Percentiles rank a stretch among this genome's conserved stretches.
These are phyloP conservation scores for Eupleurogrammus muticus DNA, from an alignment of 2,797 vertebrate species.

Conservation along the genomic window DNA sequence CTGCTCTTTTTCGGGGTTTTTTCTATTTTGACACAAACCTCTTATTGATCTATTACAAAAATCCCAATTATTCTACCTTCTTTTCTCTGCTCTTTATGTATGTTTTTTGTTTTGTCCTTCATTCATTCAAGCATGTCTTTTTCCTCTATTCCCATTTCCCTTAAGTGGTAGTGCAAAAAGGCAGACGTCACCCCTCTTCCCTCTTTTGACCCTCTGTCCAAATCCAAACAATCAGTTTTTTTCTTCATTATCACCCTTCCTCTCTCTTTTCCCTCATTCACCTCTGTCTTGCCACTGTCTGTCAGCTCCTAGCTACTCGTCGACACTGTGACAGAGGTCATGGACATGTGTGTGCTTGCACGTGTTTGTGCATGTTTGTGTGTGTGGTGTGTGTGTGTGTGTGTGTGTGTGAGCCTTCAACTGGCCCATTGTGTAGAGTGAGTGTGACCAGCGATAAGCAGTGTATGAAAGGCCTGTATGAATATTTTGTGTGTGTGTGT, in stretches of 20 bases:
- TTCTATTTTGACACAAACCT: slow-evolving; percentile 29
- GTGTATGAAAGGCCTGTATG: slow-evolving; percentile 53
- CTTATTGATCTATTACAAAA: slow-evolving; percentile 31
- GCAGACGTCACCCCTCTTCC: slow-evolving; percentile 4
- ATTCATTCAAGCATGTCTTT: slow-evolving; percentile 71
- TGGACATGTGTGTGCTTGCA: not conserved
- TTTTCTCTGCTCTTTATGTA: slow-evolving; percentile 19
- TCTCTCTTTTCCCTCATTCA: slow-evolving; percentile 57
- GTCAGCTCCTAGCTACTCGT: slow-evolving; percentile 21
- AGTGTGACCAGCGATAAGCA: slow-evolving; percentile 61
- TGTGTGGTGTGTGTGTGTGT: slow-evolving; percentile 5
- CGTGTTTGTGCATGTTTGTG: not conserved
- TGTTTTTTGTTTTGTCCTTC: slow-evolving; percentile 27
- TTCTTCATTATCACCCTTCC: slow-evolving; percentile 38
- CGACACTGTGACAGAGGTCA: slow-evolving; percentile 41
- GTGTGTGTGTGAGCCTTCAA: slow-evolving; percentile 17
- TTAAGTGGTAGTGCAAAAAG: slow-evolving; percentile 29
- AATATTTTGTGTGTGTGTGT: slow-evolving; percentile 15
- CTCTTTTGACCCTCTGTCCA: not conserved
- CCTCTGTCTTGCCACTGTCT: slow-evolving; percentile 72
- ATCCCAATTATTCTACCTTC: slow-evolving; percentile 28
- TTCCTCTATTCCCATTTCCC: slow-evolving; percentile 36
- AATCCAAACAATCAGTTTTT: slow-evolving; percentile 34
- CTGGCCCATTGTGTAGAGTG: slow-evolving; percentile 43
- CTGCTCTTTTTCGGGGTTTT: slow-evolving; percentile 36